A percentile compares a stretch with the other conserved stretches of the same genome.
Evolutionary conservation across 2,888 invertebrate species (phyloP).

Genomic region (Cylloceria caligata): DNA sequence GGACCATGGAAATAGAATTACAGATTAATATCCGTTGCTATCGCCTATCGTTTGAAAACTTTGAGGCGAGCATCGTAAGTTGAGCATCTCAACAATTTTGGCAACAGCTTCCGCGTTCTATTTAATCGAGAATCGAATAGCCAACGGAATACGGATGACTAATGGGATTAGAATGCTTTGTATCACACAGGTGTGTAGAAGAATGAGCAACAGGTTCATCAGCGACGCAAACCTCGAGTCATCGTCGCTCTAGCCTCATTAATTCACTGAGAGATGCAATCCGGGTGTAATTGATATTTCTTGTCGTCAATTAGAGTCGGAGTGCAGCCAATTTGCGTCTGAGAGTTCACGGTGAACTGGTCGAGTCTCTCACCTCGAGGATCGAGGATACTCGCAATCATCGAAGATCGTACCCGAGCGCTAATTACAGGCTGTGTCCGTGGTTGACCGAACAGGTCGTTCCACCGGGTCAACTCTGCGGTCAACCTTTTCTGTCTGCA

Average conservation of each 20-base stretch:
- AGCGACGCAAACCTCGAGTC: constrained; percentile 12
- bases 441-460: constrained; percentile 42
- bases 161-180: constrained; percentile 66
- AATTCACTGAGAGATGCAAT: neutral
- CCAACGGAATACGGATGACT: constrained; percentile 62
- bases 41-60: constrained; percentile 13
- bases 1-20: too few species aligned
- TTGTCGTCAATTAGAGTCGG: neutral
- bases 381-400: constrained; percentile 16
- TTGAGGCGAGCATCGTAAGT: constrained; percentile 29
- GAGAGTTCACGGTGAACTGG: constrained; percentile 16
- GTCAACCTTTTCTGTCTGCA: constrained; percentile 43
- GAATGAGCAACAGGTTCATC: constrained; percentile 60
- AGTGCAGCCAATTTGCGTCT: neutral
- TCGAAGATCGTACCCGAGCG: neutral
- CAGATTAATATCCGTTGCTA: too few species aligned
- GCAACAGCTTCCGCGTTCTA: constrained; percentile 75
- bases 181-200: constrained; percentile 53
- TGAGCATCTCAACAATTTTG: constrained; percentile 69
- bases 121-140: constrained; percentile 57
- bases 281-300: constrained; percentile 18
- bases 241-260: neutral
- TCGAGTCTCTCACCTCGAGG: constrained; percentile 38
- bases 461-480: constrained; percentile 12
- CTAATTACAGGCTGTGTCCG: constrained; percentile 46